Evolutionary conservation across 2,797 vertebrate genomes (phyloP).

Genomic region (Anomalospiza imberbis): DNA sequence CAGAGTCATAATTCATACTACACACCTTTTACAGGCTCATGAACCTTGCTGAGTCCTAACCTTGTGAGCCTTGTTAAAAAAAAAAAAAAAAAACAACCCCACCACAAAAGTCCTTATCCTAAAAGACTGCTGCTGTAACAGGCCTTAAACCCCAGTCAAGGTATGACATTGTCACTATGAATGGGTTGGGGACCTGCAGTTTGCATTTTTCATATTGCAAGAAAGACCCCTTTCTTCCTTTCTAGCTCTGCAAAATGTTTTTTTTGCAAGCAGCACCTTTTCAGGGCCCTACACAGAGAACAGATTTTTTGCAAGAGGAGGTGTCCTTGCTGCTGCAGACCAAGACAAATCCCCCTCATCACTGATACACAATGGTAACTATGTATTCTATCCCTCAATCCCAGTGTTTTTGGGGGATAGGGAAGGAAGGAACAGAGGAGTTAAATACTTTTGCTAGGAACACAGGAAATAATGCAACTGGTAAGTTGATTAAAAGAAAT

Average conservation of each 20-base stretch:
- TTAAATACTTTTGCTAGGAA: neutral
- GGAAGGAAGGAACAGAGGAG: neutral
- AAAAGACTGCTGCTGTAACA: rapidly evolving
- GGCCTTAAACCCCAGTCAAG: neutral
- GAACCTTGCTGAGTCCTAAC: neutral
- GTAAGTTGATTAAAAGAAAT: neutral
- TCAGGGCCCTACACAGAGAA: neutral
- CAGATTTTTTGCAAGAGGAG: neutral
- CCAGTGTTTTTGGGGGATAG: neutral
- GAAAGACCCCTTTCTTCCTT: neutral
- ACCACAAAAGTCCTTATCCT: neutral
- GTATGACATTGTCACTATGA: neutral
- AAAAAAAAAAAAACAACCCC: neutral
- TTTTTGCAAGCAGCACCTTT: neutral
- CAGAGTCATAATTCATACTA: neutral
- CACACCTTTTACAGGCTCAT: neutral
- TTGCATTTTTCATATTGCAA: neutral
- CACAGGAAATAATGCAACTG: neutral
- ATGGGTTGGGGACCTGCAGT: neutral
- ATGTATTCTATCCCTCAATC: neutral
- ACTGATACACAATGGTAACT: neutral
- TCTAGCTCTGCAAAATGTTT: neutral
- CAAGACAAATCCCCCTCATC: neutral
- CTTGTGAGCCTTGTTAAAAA: neutral
- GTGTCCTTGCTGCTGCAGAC: neutral